Percentiles rank a stretch among this genome's conserved stretches.
Evolutionary conservation across 1,140 invertebrate genomes (phyloP).

Genomic region (Lanistes nyassanus): DNA sequence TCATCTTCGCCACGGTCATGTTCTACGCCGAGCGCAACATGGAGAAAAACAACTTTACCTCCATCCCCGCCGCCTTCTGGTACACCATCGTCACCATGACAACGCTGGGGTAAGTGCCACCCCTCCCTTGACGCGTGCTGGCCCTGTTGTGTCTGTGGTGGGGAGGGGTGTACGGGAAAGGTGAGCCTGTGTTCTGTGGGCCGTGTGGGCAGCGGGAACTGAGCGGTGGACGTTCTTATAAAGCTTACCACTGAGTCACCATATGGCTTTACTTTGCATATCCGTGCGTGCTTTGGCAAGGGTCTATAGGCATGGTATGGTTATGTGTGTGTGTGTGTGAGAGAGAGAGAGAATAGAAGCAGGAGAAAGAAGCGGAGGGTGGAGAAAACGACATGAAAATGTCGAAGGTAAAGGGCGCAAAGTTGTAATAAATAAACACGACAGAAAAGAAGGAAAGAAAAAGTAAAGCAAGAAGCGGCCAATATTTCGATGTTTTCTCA

Average conservation of each 20-base stretch:
- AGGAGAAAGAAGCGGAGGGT: not conserved
- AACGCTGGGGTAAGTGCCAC: conserved; percentile 93
- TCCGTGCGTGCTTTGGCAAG: too few relatives aligned
- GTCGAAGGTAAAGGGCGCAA: too few relatives aligned
- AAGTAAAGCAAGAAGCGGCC: too few relatives aligned
- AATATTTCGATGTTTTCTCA: too few relatives aligned
- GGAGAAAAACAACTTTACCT: conserved; percentile 93
- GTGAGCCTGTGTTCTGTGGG: too few relatives aligned
- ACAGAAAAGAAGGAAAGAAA: too few relatives aligned
- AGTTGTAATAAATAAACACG: too few relatives aligned
- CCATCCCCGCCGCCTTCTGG: conserved; percentile 99
- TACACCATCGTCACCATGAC: conserved; percentile 99
- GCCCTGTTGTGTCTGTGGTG: not conserved
- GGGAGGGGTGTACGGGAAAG: not conserved
- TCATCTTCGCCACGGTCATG: conserved; percentile 99
- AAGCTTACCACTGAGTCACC: too few relatives aligned
- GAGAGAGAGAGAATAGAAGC: not conserved
- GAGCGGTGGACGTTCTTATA: too few relatives aligned
- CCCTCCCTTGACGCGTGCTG: not conserved
- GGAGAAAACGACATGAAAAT: not conserved
- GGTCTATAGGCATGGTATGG: too few relatives aligned
- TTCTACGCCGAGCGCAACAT: conserved; percentile 99
- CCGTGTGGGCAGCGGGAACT: too few relatives aligned
- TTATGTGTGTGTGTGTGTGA: not conserved
- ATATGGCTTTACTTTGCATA: too few relatives aligned